Base-by-base conservation (phyloP, 2,113 vertebrate genomes). In the Spea multiplicata region DNA sequence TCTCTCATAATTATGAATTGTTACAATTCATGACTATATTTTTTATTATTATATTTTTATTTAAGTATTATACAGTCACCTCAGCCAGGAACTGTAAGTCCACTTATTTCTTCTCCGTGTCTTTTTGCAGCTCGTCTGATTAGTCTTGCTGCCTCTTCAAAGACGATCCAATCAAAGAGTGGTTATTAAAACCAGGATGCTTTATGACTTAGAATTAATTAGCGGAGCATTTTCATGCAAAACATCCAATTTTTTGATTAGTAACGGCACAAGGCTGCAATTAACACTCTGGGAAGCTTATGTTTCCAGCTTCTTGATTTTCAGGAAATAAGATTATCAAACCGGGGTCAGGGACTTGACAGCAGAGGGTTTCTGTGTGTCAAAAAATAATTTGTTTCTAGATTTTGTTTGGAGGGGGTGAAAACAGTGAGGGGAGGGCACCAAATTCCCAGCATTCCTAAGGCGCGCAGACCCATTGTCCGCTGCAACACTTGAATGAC, bases 221-320 rank as follows among this genome's bases (percentile, higher is more conserved):
- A 93, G 90, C 87, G 88, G 87, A 74, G 85, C 88, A 92, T 93
- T 94, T 93, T 93, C 91, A 92, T 93, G 92, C 92, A 93, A 92
- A 94, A 92, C 91, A 89, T 92, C 88, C 90, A 89, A 92, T 93
- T 93, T 93, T 93, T 93, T 93, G 91, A 94, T 93, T 93, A 93
- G 91, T 88, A 88, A 80, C 85, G 87, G 89, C 92, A 89, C 92
- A 88, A 86, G 87, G 89, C 89, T 48, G 65, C 92, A 93, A 91
- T 93, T 93, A 93, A 88, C 92, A 93, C 90, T 91, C 86, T 88
- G 76, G 90, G 90, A 92, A 91, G 90, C 90, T 90, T 84, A 86
- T 88, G 88, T 91, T 91, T 90, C 86, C 89, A 90, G 88, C 87
- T 82, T 90, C 92, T 92, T 91, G 89, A 91, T 91, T 91, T 86